Evolutionary conservation across 2,113 vertebrate genomes (phyloP).

Genomic region (Gymnorhina tibicen): DNA sequence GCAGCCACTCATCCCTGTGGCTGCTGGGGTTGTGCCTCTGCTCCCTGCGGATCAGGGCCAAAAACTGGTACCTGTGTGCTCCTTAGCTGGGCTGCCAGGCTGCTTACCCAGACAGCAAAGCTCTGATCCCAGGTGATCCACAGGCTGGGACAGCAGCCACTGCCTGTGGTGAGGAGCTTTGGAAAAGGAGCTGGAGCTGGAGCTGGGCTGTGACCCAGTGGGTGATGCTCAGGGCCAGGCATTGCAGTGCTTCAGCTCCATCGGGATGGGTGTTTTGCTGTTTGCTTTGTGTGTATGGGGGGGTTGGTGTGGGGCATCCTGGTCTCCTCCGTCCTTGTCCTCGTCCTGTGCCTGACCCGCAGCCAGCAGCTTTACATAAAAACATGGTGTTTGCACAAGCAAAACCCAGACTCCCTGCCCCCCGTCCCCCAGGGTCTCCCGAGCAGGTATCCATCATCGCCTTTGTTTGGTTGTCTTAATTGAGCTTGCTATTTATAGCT

Average conservation of each 20-base stretch:
- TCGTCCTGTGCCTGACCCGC: rapidly evolving
- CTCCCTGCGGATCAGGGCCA: background rate
- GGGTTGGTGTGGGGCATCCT: no score
- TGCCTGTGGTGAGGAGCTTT: background rate
- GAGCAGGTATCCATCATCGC: background rate
- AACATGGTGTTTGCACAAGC: background rate
- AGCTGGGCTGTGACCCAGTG: background rate
- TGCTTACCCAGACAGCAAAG: rapidly evolving
- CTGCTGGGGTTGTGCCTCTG: background rate
- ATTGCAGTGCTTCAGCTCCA: rapidly evolving
- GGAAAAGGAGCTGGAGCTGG: background rate
- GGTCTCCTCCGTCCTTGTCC: background rate
- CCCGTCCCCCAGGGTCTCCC: background rate
- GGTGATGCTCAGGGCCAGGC: background rate
- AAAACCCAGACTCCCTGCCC: background rate
- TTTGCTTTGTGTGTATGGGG: background rate
- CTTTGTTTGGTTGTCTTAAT: constrained; percentile 22
- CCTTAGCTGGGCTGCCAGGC: background rate
- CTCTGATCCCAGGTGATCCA: rapidly evolving
- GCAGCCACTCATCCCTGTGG: rapidly evolving
- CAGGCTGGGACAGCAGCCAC: background rate
- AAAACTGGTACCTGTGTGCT: background rate
- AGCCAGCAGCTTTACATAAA: background rate
- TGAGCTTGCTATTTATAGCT: constrained; percentile 41
- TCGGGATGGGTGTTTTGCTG: no score